These are phyloP conservation scores for Ophion ellenae DNA, from an alignment of 2,888 invertebrate species.

Conservation along the genomic window DNA sequence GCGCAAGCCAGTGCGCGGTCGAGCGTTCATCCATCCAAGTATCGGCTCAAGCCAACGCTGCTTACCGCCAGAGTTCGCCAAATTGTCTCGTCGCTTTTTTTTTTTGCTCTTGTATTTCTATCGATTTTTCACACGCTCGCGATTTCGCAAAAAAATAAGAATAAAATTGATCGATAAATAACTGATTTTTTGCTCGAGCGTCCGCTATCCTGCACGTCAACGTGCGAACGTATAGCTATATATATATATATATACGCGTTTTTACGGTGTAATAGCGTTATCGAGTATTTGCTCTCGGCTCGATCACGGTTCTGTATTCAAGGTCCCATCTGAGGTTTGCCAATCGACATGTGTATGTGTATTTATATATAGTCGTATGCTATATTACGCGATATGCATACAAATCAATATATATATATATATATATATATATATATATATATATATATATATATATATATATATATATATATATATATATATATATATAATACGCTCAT, in stretches of 20 bases:
- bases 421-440: background rate
- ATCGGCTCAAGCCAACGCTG: too few relatives aligned
- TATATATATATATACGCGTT: background rate
- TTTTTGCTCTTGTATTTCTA: too few relatives aligned
- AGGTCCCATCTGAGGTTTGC: conserved; percentile 33
- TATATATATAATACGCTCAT: background rate
- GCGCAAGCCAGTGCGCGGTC: too few relatives aligned
- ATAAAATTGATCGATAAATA: too few relatives aligned
- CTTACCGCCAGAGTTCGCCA: too few relatives aligned
- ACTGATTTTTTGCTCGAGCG: too few relatives aligned
- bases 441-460: background rate
- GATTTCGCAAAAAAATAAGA: too few relatives aligned
- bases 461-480: background rate
- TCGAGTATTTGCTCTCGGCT: conserved; percentile 32
- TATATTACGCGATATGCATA: conserved; percentile 3
- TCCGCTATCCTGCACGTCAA: too few relatives aligned
- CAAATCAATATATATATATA: background rate
- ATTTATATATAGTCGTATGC: background rate
- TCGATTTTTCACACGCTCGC: too few relatives aligned
- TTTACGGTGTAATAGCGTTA: too few relatives aligned
- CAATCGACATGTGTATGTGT: conserved; percentile 6
- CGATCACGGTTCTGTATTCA: conserved; percentile 35
- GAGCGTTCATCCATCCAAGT: too few relatives aligned
- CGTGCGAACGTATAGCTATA: background rate
- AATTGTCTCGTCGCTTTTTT: too few relatives aligned